Evolutionary conservation across 2,888 invertebrate species (phyloP).

Genomic region (Euplagia quadripunctaria): DNA sequence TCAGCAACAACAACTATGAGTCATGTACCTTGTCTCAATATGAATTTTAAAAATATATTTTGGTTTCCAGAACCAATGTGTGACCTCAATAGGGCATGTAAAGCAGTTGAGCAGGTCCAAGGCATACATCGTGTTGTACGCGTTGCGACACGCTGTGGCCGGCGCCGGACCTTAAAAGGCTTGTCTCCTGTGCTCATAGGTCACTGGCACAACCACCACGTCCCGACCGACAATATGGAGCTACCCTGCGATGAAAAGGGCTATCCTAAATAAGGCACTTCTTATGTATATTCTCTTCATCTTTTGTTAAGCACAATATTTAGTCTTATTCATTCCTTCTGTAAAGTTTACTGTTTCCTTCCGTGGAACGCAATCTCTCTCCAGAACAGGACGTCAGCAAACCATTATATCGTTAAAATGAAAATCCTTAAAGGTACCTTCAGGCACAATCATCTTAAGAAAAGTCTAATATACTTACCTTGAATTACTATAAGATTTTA

Average conservation of each 20-base stretch:
- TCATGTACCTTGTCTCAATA: not conserved
- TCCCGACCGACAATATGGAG: conserved; percentile 33
- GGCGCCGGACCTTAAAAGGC: conserved; percentile 82
- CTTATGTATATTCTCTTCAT: too few species aligned
- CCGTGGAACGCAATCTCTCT: not conserved
- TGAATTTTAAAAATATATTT: not conserved
- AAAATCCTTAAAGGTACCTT: not conserved
- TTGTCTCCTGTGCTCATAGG: conserved; percentile 80
- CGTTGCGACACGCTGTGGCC: conserved; percentile 67
- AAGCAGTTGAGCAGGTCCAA: conserved; percentile 47
- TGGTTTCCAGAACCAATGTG: conserved; percentile 48
- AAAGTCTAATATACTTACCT: not conserved
- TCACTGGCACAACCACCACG: conserved; percentile 67
- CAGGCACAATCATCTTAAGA: not conserved
- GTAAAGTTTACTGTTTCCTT: not conserved
- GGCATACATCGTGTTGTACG: conserved; percentile 49
- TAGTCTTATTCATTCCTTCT: not conserved
- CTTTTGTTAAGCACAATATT: not conserved
- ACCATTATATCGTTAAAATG: not conserved
- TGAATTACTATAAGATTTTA: not conserved
- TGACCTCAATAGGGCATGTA: conserved; percentile 51
- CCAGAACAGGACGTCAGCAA: not conserved
- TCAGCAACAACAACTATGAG: not conserved
- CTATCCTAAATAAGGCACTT: not conserved
- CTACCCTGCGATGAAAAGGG: conserved; percentile 7